Evolutionary conservation across 1,140 invertebrate species (phyloP).

Genomic region (Temnothorax curvispinosus): DNA sequence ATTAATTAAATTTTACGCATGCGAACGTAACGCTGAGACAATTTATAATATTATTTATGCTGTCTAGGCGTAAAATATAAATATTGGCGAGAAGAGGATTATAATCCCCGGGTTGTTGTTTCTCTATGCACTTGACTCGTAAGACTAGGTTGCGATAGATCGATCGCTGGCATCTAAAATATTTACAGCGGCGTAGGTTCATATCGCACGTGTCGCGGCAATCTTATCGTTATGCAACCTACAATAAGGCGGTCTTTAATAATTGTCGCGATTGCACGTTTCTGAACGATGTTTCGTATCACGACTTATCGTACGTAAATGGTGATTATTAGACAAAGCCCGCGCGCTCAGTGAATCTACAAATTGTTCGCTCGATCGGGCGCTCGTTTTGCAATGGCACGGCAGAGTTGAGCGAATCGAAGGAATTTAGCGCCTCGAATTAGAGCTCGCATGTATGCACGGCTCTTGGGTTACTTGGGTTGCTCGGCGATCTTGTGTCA

Average conservation of each 20-base stretch:
- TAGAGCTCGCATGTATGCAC: conserved; percentile 7
- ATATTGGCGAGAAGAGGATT: background rate
- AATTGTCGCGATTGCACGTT: conserved; percentile 29
- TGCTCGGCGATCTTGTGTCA: conserved; percentile 25
- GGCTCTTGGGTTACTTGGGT: conserved; percentile 12
- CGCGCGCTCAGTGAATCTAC: background rate
- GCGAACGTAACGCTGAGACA: background rate
- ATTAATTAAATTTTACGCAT: background rate
- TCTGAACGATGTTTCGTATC: background rate
- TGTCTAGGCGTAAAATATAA: background rate
- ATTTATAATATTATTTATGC: background rate
- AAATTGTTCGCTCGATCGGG: background rate
- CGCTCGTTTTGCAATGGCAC: conserved; percentile 13
- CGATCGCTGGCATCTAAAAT: conserved; percentile 65
- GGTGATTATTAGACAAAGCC: background rate
- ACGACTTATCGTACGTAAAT: background rate
- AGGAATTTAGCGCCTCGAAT: conserved; percentile 30
- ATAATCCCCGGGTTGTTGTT: background rate
- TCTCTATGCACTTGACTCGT: conserved; percentile 39
- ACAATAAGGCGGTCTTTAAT: background rate
- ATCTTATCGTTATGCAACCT: conserved; percentile 50
- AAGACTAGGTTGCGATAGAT: conserved; percentile 64
- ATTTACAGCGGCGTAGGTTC: conserved; percentile 52
- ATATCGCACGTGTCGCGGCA: conserved; percentile 42
- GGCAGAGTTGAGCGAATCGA: background rate